These are phyloP conservation scores for Drosophila macrospina DNA, from an alignment of 2,888 invertebrate species.

Conservation along the genomic window DNA sequence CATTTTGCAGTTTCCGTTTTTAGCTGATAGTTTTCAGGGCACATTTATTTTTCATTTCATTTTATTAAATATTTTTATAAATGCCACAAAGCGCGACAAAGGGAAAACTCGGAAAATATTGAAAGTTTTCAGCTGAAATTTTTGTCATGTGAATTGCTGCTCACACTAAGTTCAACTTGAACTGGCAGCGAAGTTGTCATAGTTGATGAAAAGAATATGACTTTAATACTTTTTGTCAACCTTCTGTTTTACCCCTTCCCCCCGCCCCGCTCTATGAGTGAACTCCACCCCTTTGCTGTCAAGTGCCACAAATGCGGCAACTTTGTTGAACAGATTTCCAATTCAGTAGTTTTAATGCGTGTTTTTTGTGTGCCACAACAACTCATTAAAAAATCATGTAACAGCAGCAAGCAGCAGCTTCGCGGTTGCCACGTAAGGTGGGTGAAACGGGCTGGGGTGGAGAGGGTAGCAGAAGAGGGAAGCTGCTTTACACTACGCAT, in stretches of 20 bases:
- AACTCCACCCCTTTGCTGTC: background rate
- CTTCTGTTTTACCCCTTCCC: too few species aligned
- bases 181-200: background rate
- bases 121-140: slow-evolving; percentile 4
- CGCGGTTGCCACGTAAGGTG: background rate
- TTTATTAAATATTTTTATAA: slow-evolving; percentile 4
- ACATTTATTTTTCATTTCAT: slow-evolving; percentile 9
- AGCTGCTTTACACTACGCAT: slow-evolving; percentile 28
- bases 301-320: slow-evolving; percentile 17
- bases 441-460: background rate
- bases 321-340: slow-evolving; percentile 45
- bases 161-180: background rate
- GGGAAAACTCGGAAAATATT: slow-evolving; percentile 1
- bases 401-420: slow-evolving; percentile 14
- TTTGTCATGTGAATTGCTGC: background rate
- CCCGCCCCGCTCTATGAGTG: too few species aligned
- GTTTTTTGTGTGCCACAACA: slow-evolving; percentile 37
- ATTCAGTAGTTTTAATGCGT: slow-evolving; percentile 55
- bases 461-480: background rate
- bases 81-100: slow-evolving; percentile 2
- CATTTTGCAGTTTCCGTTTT: background rate
- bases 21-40: background rate
- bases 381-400: slow-evolving; percentile 64
- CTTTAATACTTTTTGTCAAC: background rate
- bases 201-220: background rate